phyloP scores from a whole-genome alignment of 2,888 invertebrate species.

The Sesia apiformis region DNA sequence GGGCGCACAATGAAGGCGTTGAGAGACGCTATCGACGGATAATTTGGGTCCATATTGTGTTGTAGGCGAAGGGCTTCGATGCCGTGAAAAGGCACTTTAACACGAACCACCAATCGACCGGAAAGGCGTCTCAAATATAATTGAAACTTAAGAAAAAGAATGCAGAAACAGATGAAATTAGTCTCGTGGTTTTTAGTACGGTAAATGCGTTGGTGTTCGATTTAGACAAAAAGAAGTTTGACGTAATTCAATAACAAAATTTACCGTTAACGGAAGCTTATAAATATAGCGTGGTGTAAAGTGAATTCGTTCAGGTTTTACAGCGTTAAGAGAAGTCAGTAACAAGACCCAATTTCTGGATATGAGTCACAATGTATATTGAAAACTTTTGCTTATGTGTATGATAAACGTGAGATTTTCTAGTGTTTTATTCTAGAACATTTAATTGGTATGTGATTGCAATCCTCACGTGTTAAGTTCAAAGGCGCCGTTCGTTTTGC shows the following conservation, averaged over 20 bases:
- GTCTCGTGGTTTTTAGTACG: slow-evolving; percentile 26
- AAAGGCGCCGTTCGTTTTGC: not conserved
- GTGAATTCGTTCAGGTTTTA: not conserved
- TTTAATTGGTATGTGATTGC: not conserved
- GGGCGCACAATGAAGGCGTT: slow-evolving; percentile 42
- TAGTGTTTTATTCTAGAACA: not conserved
- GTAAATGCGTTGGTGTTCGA: slow-evolving; percentile 15
- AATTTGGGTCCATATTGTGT: slow-evolving; percentile 53
- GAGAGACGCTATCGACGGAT: slow-evolving; percentile 39
- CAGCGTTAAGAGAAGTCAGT: not conserved
- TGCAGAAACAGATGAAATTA: slow-evolving; percentile 36
- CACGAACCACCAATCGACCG: slow-evolving; percentile 33
- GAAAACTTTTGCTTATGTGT: not conserved
- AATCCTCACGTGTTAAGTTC: not conserved
- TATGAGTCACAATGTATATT: not conserved
- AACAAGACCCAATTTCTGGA: too few species aligned
- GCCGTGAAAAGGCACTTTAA: slow-evolving; percentile 33
- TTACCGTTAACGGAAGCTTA: slow-evolving; percentile 27
- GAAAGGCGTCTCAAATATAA: slow-evolving; percentile 41
- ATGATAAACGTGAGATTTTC: not conserved
- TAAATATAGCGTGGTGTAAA: not conserved
- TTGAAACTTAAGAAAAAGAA: slow-evolving; percentile 40
- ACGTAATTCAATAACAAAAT: slow-evolving; percentile 24
- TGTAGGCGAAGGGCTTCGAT: slow-evolving; percentile 14
- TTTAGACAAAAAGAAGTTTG: slow-evolving; percentile 19